phyloP scores from a whole-genome alignment of 2,888 invertebrate genomes.

The Quadriops clusia region DNA sequence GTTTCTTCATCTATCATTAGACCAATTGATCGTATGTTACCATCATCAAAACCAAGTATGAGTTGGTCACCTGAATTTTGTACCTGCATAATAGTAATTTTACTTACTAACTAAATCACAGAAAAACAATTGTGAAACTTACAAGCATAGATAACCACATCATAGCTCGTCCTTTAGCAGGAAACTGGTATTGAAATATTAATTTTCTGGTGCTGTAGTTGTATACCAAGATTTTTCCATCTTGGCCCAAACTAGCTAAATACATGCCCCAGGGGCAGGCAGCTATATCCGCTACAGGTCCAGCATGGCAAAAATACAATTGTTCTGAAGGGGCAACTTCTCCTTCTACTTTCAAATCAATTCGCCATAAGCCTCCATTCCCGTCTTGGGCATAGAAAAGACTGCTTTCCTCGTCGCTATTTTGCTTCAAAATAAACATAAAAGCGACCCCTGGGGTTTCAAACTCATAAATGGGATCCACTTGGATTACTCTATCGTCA shows the following conservation, averaged over 20 bases:
- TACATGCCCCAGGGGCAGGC: constrained; percentile 57
- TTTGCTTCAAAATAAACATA: constrained; percentile 42
- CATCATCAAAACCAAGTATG: constrained; percentile 59
- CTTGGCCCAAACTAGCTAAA: constrained; percentile 59
- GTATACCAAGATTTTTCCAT: constrained; percentile 63
- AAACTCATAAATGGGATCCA: constrained; percentile 80
- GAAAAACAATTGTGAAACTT: constrained; percentile 22
- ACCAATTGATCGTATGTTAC: constrained; percentile 48
- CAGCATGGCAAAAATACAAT: constrained; percentile 62
- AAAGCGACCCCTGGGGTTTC: constrained; percentile 40
- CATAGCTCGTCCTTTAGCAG: constrained; percentile 43
- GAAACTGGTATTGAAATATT: constrained; percentile 50
- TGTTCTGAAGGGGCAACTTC: constrained; percentile 35
- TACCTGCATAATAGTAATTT: constrained; percentile 44
- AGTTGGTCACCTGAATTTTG: constrained; percentile 52
- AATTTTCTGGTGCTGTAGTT: constrained; percentile 50
- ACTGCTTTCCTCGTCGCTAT: constrained; percentile 29
- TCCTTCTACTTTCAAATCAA: constrained; percentile 49
- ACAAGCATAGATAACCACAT: constrained; percentile 63
- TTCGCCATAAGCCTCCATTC: constrained; percentile 69
- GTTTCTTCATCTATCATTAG: constrained; percentile 15
- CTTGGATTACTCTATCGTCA: constrained; percentile 63
- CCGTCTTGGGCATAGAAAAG: constrained; percentile 79
- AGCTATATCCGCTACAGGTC: constrained; percentile 56
- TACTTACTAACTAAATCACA: constrained; percentile 6